phyloP scores from a whole-genome alignment of 2,888 invertebrate species.

The Volucella inflata region DNA sequence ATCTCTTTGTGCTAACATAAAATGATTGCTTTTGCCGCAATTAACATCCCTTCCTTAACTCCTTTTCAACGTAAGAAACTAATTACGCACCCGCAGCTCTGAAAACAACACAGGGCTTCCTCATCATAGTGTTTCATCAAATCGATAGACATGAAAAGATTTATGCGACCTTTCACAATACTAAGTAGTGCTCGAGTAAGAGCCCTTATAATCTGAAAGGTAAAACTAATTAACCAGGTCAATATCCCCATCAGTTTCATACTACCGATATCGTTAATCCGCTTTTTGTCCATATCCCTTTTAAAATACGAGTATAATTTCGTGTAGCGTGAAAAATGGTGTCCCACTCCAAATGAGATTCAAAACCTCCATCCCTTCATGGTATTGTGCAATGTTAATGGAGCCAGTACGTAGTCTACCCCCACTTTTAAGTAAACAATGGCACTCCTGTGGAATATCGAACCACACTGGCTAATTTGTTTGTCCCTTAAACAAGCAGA shows the following conservation, averaged over 20 bases:
- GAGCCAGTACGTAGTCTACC: background rate
- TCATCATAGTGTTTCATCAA: background rate
- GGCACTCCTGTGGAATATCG: conserved; percentile 26
- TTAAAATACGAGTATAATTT: background rate
- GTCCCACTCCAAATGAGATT: background rate
- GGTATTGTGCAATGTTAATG: background rate
- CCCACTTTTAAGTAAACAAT: background rate
- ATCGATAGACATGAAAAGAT: conserved; percentile 27
- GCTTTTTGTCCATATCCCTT: background rate
- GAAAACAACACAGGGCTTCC: conserved; percentile 5
- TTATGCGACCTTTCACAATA: conserved; percentile 25
- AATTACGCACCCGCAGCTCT: conserved; percentile 35
- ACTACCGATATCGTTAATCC: conserved; percentile 9
- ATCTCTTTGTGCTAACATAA: background rate
- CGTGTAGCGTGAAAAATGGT: conserved; percentile 1
- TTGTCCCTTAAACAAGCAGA: conserved; percentile 35
- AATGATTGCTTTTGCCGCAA: conserved; percentile 10
- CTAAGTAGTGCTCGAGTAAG: conserved; percentile 10
- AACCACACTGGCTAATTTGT: conserved; percentile 45
- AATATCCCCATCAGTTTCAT: conserved; percentile 27
- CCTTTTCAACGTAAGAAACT: background rate
- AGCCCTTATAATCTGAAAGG: conserved; percentile 3
- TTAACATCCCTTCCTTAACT: background rate
- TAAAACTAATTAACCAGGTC: conserved; percentile 47
- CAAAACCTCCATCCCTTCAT: background rate